Conservation (phyloP, 2,888 invertebrate species). For the Branchinecta sandiegonensis region DNA sequence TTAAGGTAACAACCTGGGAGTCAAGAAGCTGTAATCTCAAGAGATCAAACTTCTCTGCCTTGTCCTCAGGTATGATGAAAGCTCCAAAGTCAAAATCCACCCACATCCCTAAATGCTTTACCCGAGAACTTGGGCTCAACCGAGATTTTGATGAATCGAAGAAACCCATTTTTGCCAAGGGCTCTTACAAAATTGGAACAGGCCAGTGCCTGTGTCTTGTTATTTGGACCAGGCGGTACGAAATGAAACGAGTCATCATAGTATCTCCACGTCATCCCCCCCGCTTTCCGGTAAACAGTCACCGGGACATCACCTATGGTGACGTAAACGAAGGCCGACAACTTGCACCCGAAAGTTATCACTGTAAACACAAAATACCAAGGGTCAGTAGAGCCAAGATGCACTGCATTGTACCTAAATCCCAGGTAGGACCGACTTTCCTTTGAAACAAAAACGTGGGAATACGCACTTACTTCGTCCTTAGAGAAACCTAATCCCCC, state of each 20-base stretch:
- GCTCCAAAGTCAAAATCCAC: background rate
- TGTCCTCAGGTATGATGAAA: background rate
- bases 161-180: background rate
- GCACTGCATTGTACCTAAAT: too few relatives aligned
- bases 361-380: too few relatives aligned
- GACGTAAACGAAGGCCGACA: background rate
- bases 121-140: background rate
- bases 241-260: background rate
- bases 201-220: background rate
- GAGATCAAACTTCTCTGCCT: background rate
- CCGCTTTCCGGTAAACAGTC: background rate
- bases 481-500: too few relatives aligned
- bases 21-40: too few relatives aligned
- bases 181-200: background rate
- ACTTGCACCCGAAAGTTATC: conserved; percentile 4
- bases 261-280: background rate
- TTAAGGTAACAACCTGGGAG: too few relatives aligned
- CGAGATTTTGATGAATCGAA: background rate
- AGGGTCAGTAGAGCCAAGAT: too few relatives aligned
- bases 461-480: too few relatives aligned
- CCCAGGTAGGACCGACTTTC: too few relatives aligned
- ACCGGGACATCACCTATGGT: background rate
- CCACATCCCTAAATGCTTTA: background rate
- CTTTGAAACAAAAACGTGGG: too few relatives aligned
- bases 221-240: background rate